Conservation (phyloP, 2,888 invertebrate genomes). For the Chromoteleia sp. region DNA sequence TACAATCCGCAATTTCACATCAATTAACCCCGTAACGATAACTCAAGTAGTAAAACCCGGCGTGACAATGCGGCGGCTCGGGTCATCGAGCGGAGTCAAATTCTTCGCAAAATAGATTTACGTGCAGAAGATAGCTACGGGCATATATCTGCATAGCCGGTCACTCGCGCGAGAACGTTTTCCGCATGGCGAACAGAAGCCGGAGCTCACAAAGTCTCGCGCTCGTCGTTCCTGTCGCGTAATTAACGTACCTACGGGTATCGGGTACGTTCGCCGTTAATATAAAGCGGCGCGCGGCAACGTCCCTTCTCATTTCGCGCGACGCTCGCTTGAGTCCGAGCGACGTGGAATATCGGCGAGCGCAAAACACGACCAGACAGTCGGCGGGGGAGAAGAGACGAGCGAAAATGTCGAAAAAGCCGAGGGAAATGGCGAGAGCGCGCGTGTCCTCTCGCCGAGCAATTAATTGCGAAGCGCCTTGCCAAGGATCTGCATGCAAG, state of each 20-base stretch:
- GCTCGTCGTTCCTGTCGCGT: constrained; percentile 22
- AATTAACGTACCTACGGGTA: constrained; percentile 57
- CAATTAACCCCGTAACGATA: constrained; percentile 56
- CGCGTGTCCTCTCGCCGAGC: constrained; percentile 70
- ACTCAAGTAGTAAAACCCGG: constrained; percentile 44
- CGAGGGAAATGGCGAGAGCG: constrained; percentile 24
- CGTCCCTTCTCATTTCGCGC: constrained; percentile 45
- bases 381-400: background rate
- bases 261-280: constrained; percentile 44
- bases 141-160: constrained; percentile 51
- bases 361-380: constrained; percentile 41
- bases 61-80: constrained; percentile 52
- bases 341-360: constrained; percentile 38
- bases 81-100: constrained; percentile 68
- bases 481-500: constrained; percentile 80
- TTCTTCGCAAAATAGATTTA: constrained; percentile 64
- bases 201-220: constrained; percentile 37
- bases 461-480: constrained; percentile 79
- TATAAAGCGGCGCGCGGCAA: constrained; percentile 53
- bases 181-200: constrained; percentile 58
- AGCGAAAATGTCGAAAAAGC: constrained; percentile 46
- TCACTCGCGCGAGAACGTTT: constrained; percentile 50
- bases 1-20: constrained; percentile 52
- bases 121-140: constrained; percentile 51
- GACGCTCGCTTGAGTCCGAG: constrained; percentile 30